These are phyloP conservation scores for Porites divaricata DNA, from an alignment of 92 coral and sea anemone species.

Conservation along the genomic window DNA sequence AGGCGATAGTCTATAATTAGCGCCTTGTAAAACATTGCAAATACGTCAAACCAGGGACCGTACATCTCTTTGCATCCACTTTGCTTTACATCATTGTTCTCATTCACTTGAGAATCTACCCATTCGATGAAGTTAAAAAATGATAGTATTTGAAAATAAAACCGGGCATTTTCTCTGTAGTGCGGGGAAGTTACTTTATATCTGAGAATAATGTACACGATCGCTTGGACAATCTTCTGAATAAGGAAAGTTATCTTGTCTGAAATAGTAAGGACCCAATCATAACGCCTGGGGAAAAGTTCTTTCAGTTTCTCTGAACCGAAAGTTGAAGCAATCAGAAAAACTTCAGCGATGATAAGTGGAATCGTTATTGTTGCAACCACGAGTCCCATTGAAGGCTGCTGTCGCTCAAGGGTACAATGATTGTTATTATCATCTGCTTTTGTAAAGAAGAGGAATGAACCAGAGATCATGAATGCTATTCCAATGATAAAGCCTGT, in stretches of 20 bases:
- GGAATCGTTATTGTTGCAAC: constrained; percentile 63
- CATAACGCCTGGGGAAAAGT: neutral
- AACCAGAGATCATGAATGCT: constrained; percentile 41
- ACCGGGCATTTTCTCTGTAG: no score
- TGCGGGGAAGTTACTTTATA: no score
- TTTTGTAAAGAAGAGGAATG: constrained; percentile 46
- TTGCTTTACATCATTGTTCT: no score
- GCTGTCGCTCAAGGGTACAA: constrained; percentile 36
- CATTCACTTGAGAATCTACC: no score
- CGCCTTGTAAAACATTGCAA: constrained; percentile 30
- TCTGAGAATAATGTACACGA: constrained; percentile 25
- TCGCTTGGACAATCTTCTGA: constrained; percentile 61
- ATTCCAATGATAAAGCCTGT: constrained; percentile 58
- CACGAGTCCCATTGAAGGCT: constrained; percentile 75
- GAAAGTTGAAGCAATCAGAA: constrained; percentile 28
- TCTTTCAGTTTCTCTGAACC: neutral
- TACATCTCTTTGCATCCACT: no score
- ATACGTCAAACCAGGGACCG: no score
- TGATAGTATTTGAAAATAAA: no score
- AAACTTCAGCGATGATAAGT: constrained; percentile 50
- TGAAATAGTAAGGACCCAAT: constrained; percentile 6
- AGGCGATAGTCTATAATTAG: constrained; percentile 71
- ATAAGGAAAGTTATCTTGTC: constrained; percentile 9
- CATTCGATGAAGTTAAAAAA: no score
- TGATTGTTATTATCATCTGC: constrained; percentile 10